Conservation (phyloP, 2,113 vertebrate species). For the Potamarius usumacintae region DNA sequence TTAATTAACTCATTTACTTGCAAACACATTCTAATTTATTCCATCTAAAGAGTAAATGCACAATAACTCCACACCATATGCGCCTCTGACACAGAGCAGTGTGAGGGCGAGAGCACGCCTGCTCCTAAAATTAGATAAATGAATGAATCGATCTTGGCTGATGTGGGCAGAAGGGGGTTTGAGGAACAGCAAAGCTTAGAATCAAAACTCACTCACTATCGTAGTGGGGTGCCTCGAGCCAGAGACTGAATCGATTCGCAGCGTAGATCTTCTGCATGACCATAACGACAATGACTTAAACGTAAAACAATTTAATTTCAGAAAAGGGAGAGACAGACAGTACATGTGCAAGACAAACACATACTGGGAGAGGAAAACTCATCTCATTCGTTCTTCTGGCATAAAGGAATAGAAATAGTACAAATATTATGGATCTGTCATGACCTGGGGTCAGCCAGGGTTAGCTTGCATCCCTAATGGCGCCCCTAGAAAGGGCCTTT, state of each 20-base stretch:
- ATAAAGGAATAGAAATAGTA: not conserved
- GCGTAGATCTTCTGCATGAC: not conserved
- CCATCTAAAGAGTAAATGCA: conserved; percentile 60
- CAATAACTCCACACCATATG: conserved; percentile 65
- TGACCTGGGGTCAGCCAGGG: not conserved
- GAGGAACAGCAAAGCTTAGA: not conserved
- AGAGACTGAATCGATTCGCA: not conserved
- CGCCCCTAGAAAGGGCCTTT: conserved; percentile 5
- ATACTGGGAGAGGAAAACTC: too few relatives aligned
- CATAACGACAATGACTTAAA: not conserved
- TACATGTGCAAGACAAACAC: not conserved
- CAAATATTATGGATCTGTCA: not conserved
- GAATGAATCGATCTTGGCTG: conserved; percentile 13
- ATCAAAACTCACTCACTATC: not conserved
- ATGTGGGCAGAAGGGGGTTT: conserved; percentile 12
- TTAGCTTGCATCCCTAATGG: not conserved
- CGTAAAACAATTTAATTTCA: not conserved
- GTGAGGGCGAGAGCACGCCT: not conserved
- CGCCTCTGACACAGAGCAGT: conserved; percentile 41
- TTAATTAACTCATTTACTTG: conserved; percentile 62
- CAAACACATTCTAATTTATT: conserved; percentile 68
- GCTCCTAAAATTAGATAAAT: conserved; percentile 12
- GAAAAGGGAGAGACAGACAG: not conserved
- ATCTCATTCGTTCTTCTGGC: not conserved
- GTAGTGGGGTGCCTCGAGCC: not conserved